Evolutionary conservation across 2,797 vertebrate genomes (phyloP), one percentile per base, ranked within the genome.

Genomic region (Aplochiton taeniatus): DNA sequence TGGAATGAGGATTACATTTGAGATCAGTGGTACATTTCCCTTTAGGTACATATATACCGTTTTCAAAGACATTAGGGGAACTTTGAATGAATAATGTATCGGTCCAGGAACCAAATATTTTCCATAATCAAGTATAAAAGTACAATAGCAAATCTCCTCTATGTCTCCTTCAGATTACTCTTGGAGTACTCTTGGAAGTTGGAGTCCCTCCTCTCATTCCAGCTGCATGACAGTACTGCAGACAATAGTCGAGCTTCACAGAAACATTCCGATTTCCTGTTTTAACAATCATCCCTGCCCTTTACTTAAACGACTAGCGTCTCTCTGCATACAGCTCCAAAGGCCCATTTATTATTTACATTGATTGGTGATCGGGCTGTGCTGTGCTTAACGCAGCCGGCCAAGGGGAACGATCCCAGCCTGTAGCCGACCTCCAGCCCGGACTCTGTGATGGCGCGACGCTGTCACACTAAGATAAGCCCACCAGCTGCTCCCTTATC

Each of bases 1-100:
- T 43, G 56, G 17, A 58, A 73, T 66, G 74, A 70, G 48, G 61
- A 47, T 70, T 74, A 20, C 19, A 65, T 62, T 68, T 46, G 44
- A 55, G 74, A 78, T 78, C 72, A 74, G 71, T 79, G 74, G 58
- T 63, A 45, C 58, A 49, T 76, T 79, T 76, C 74, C 80, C 75
- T 53, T 1, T 7, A 70, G 77, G 70, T 9, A 56, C 31, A 31
- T 2, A 31, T 31, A 31, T 3, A 31, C 31, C 31, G 18, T n/a
- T 64, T 69, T 63, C 44, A 67, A 79, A 67, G 61, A 58, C 66
- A 74, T 74, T 74, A 75, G 67, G n/a, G 69, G 58, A 74, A 52
- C 75, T 72, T 68, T 77, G 78, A 78, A 85, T 83, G 70, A 83
- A 82, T 77, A 82, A 80, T 78, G 72, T 67, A 70, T 84, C 85